phyloP scores from a whole-genome alignment of 2,797 vertebrate genomes.

The Pseudochromis fuscus region DNA sequence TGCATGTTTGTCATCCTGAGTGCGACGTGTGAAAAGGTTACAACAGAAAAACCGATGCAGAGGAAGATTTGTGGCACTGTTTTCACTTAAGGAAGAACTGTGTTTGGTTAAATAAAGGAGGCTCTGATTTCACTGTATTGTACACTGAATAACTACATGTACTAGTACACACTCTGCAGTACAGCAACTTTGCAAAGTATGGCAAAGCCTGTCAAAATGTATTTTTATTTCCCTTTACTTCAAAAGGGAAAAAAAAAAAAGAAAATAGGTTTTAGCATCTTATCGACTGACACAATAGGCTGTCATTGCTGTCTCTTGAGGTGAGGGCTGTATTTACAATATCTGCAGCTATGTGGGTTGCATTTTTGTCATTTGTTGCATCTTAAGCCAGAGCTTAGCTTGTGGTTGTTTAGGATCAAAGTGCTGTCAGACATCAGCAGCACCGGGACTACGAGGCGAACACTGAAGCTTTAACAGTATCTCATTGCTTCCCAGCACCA shows the following conservation, averaged over 20 bases:
- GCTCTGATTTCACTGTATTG: neutral
- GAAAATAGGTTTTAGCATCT: conserved; percentile 15
- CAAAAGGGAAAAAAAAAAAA: neutral
- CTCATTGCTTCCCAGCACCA: conserved; percentile 32
- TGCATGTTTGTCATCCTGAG: conserved; percentile 8
- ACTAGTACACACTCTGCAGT: neutral
- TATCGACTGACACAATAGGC: conserved; percentile 16
- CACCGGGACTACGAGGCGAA: conserved; percentile 34
- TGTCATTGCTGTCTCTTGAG: conserved; percentile 32
- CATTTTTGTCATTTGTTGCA: conserved; percentile 44
- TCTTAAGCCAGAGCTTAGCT: conserved; percentile 57
- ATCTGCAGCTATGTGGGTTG: conserved; percentile 36
- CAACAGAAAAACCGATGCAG: neutral
- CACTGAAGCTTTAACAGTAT: conserved; percentile 42
- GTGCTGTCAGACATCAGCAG: conserved; percentile 45
- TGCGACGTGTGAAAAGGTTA: neutral
- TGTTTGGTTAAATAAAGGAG: neutral
- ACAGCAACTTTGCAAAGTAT: conserved; percentile 5
- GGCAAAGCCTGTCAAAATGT: conserved; percentile 8
- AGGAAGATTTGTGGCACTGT: neutral
- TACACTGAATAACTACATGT: neutral
- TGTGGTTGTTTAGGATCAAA: conserved; percentile 54
- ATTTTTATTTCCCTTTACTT: neutral
- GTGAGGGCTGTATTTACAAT: conserved; percentile 13
- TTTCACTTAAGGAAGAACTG: neutral